Evolutionary conservation across 2,113 vertebrate species (phyloP).

Genomic region (Condylura cristata): DNA sequence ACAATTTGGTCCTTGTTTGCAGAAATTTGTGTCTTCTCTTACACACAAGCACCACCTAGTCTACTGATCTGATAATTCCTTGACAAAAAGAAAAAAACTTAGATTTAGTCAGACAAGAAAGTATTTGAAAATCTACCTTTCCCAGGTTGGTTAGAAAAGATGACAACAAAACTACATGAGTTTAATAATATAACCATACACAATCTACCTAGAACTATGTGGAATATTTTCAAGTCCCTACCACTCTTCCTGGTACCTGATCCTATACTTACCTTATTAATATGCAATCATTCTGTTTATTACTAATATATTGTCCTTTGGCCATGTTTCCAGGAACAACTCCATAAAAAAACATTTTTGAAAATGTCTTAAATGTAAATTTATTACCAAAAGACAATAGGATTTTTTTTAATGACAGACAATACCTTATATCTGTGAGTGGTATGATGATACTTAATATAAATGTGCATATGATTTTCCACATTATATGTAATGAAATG

Average conservation of each 20-base stretch:
- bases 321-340: not conserved
- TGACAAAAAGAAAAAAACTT: not conserved
- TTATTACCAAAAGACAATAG: not conserved
- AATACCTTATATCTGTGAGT: not conserved
- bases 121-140: constrained; percentile 69
- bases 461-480: not conserved
- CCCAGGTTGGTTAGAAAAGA: not conserved
- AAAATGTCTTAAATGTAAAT: not conserved
- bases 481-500: not conserved
- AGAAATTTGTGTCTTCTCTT: constrained; percentile 8
- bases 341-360: not conserved
- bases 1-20: constrained; percentile 47
- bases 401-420: not conserved
- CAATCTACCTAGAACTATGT: constrained; percentile 31
- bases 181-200: not conserved
- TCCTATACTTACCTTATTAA: constrained; percentile 71
- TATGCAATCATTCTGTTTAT: constrained; percentile 68
- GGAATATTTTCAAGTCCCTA: constrained; percentile 56
- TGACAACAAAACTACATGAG: not conserved
- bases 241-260: not conserved
- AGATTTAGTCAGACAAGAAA: constrained; percentile 44
- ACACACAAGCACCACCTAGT: constrained; percentile 7
- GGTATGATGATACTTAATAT: not conserved
- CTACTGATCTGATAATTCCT: not conserved
- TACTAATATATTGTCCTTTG: constrained; percentile 65